Percentiles rank a stretch among this genome's conserved stretches.
Conservation (phyloP, 2,888 invertebrate genomes). For the Sipunculus nudus region DNA sequence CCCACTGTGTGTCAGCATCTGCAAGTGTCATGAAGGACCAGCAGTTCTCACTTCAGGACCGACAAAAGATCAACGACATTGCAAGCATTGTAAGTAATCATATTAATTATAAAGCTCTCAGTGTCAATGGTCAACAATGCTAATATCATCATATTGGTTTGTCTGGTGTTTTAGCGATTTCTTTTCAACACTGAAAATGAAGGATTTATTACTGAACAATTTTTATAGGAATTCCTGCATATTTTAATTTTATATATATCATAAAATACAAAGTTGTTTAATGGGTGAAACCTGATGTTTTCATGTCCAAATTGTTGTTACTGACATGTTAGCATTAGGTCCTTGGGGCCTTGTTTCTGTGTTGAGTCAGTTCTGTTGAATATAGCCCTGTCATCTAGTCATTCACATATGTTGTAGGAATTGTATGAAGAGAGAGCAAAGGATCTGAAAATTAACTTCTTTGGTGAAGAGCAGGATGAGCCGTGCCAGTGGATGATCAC, state of each 20-base stretch:
- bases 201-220: not conserved
- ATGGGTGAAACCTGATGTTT: not conserved
- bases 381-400: too few relatives aligned
- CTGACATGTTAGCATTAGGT: too few relatives aligned
- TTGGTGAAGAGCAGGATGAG: conserved; percentile 49
- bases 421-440: conserved; percentile 41
- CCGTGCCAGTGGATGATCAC: conserved; percentile 51
- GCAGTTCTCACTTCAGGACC: conserved; percentile 51
- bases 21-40: conserved; percentile 40
- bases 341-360: too few relatives aligned
- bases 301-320: too few relatives aligned
- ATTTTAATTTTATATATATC: not conserved
- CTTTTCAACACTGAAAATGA: not conserved
- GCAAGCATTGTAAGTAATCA: conserved; percentile 49
- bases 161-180: not conserved
- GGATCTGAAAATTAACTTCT: conserved; percentile 47
- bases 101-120: not conserved
- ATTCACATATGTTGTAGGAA: conserved; percentile 42
- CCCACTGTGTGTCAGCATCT: conserved; percentile 48
- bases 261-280: not conserved
- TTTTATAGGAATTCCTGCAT: not conserved
- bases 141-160: too few relatives aligned
- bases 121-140: not conserved
- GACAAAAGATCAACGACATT: conserved; percentile 55
- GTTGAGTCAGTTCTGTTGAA: too few relatives aligned